A percentile compares a stretch with the other conserved stretches of the same genome.
Evolutionary conservation across 2,888 invertebrate genomes (phyloP).

Genomic region (Abrostola tripartita): DNA sequence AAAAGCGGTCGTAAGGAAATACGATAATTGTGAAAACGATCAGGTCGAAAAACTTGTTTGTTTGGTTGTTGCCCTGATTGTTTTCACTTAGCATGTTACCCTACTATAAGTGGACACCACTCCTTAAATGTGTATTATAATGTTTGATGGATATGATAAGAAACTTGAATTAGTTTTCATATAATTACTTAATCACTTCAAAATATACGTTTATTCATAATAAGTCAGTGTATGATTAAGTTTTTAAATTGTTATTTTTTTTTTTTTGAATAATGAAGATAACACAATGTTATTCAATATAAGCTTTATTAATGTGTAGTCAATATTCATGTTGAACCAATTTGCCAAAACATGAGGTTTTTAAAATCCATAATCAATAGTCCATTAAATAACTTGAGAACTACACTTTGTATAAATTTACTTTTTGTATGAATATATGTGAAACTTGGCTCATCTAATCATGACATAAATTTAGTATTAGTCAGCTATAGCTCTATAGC

Average conservation of each 20-base stretch:
- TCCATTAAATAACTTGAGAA: no score
- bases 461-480: background rate
- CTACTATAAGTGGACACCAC: constrained; percentile 22
- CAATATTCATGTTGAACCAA: no score
- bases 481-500: no score
- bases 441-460: background rate
- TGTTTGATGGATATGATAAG: constrained; percentile 7
- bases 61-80: constrained; percentile 39
- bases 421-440: background rate
- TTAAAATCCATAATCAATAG: no score
- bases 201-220: background rate
- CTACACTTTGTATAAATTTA: no score
- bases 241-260: background rate
- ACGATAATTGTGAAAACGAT: constrained; percentile 30
- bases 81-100: constrained; percentile 24
- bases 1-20: constrained; percentile 30
- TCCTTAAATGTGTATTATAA: constrained; percentile 27
- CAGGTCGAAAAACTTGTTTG: constrained; percentile 44
- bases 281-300: no score
- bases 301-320: no score
- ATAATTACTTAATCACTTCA: background rate
- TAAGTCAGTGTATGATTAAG: background rate
- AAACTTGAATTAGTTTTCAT: background rate
- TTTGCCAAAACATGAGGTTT: no score
- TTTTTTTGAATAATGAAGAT: no score